Evolutionary conservation across 2,797 vertebrate species (phyloP).

Genomic region (Arrhamphus sclerolepis): DNA sequence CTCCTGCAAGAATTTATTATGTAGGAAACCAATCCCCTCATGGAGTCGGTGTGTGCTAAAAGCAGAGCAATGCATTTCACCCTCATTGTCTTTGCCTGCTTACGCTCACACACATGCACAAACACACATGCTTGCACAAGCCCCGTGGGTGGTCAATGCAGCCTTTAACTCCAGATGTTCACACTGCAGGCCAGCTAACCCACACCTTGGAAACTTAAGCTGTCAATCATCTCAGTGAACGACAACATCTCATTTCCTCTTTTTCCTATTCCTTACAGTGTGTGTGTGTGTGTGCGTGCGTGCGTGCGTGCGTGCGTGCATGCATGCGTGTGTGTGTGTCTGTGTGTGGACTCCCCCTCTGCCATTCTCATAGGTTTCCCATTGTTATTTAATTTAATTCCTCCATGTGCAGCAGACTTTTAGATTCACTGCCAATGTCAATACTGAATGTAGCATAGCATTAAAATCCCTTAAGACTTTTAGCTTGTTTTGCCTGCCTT

Average conservation of each 20-base stretch:
- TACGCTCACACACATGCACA: neutral
- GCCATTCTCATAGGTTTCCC: constrained; percentile 31
- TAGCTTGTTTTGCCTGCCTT: neutral
- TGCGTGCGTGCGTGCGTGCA: too few relatives aligned
- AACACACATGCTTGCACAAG: neutral
- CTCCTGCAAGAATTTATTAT: neutral
- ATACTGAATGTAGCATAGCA: constrained; percentile 13
- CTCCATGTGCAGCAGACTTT: constrained; percentile 25
- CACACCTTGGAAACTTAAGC: constrained; percentile 38
- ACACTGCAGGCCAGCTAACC: constrained; percentile 15
- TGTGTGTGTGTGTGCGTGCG: too few relatives aligned
- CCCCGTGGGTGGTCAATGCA: constrained; percentile 58
- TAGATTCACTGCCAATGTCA: constrained; percentile 44
- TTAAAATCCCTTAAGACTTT: constrained; percentile 19
- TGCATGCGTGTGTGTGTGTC: too few relatives aligned
- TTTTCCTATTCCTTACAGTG: constrained; percentile 46
- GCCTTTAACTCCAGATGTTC: constrained; percentile 62
- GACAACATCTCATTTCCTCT: constrained; percentile 50
- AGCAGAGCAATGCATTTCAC: neutral
- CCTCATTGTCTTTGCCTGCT: neutral
- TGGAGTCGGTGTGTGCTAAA: neutral
- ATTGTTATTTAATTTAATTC: constrained; percentile 48
- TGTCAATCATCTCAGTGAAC: constrained; percentile 51
- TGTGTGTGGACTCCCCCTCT: constrained; percentile 13
- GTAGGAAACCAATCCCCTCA: constrained; percentile 12